Conservation (phyloP, 1,140 invertebrate genomes). For the Dryas iulia region DNA sequence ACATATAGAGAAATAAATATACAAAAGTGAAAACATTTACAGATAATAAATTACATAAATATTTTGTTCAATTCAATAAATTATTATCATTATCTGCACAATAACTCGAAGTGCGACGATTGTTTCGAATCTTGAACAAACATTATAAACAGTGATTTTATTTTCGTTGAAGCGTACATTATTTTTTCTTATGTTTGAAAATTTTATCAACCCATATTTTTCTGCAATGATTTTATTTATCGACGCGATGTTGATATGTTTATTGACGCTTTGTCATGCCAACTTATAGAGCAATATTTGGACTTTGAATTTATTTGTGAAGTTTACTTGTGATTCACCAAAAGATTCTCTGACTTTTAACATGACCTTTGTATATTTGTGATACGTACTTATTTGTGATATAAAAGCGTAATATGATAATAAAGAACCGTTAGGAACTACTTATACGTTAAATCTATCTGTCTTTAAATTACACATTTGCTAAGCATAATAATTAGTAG, state of each 20-base stretch:
- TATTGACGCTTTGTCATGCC: neutral
- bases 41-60: too few relatives aligned
- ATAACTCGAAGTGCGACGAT: neutral
- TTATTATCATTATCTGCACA: neutral
- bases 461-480: neutral
- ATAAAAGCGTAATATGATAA: neutral
- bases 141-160: neutral
- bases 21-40: too few relatives aligned
- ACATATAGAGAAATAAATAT: too few relatives aligned
- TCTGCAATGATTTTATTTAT: neutral
- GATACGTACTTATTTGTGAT: constrained; percentile 11
- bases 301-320: neutral
- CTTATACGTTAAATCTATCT: neutral
- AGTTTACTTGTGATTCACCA: neutral
- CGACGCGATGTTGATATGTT: neutral
- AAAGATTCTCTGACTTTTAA: neutral
- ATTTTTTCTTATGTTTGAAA: neutral
- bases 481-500: too few relatives aligned
- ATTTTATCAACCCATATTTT: neutral
- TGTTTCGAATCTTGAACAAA: neutral
- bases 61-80: too few relatives aligned
- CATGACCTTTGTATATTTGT: neutral
- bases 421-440: neutral
- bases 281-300: neutral
- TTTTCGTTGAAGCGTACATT: neutral